These are phyloP conservation scores for Theristicus caerulescens DNA, from an alignment of 2,113 vertebrate genomes.

Conservation along the genomic window DNA sequence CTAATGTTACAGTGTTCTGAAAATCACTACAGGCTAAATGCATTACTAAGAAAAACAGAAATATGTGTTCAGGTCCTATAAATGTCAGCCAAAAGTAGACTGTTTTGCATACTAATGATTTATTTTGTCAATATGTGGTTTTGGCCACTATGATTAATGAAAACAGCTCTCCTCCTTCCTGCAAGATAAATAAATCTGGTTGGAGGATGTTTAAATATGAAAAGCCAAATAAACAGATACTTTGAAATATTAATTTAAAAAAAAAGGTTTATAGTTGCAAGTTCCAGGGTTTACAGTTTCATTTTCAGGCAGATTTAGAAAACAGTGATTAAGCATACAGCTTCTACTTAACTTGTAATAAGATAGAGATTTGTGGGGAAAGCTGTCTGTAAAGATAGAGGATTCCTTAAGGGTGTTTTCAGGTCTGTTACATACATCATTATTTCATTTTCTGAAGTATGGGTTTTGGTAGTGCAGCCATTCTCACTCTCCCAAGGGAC, in stretches of 20 bases:
- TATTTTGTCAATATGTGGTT: constrained; percentile 12
- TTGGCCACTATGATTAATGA: constrained; percentile 5
- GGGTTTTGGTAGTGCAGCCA: neutral
- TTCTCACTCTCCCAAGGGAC: neutral
- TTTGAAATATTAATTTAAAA: neutral
- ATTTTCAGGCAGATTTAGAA: constrained; percentile 5
- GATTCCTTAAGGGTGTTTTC: neutral
- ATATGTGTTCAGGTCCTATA: neutral
- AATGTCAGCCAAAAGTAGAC: constrained; percentile 29
- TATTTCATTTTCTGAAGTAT: neutral
- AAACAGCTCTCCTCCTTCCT: constrained; percentile 17
- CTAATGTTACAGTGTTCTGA: neutral
- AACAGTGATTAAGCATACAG: neutral
- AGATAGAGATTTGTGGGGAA: neutral
- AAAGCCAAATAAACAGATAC: constrained; percentile 45
- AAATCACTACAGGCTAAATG: neutral
- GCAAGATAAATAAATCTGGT: constrained; percentile 48
- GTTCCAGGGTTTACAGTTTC: neutral
- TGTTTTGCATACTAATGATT: constrained; percentile 34
- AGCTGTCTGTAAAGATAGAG: neutral
- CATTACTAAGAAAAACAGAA: neutral
- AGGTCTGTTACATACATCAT: neutral
- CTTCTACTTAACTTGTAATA: neutral
- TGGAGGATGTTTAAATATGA: constrained; percentile 30
- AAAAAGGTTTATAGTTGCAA: neutral